These are phyloP conservation scores for Trissonchulus latispiculum DNA, from an alignment of 2,888 invertebrate species.

Conservation along the genomic window DNA sequence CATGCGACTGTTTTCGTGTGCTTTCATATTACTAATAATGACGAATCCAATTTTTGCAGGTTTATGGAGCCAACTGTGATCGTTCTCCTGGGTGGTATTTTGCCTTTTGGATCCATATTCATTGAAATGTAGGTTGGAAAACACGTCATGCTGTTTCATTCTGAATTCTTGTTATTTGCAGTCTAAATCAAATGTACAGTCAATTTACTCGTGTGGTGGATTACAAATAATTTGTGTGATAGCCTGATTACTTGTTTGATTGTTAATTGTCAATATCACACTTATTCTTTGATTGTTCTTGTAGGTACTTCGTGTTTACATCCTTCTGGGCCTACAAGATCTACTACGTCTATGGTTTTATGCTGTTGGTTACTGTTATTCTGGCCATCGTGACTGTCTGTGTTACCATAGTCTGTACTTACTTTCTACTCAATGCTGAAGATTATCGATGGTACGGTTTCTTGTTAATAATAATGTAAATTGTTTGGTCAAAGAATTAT, in stretches of 20 bases:
- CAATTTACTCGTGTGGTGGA: no score
- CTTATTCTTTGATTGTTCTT: no score
- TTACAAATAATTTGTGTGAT: no score
- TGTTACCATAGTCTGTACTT: slow-evolving; percentile 99
- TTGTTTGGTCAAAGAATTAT: no score
- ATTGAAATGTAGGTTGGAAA: slow-evolving; percentile 88
- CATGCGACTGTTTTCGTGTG: no score
- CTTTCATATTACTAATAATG: no score
- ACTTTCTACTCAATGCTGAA: slow-evolving; percentile 96
- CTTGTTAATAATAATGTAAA: background rate
- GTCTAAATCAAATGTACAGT: no score
- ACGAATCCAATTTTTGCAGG: no score
- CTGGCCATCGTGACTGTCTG: slow-evolving; percentile 95
- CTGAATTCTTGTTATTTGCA: no score
- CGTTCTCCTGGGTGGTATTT: slow-evolving; percentile 81
- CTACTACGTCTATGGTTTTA: slow-evolving; percentile 98
- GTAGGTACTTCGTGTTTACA: slow-evolving; percentile 90
- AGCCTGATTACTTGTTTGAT: no score
- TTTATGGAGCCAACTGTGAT: slow-evolving; percentile 97
- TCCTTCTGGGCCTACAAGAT: slow-evolving; percentile 99
- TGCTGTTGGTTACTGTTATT: slow-evolving; percentile 70
- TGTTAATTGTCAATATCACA: no score
- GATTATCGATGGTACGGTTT: slow-evolving; percentile 81
- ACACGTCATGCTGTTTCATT: no score
- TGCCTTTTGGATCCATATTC: slow-evolving; percentile 98